A percentile compares a stretch with the other conserved stretches of the same genome.
Conservation (phyloP, 2,888 invertebrate species). For the Diogma glabrata region DNA sequence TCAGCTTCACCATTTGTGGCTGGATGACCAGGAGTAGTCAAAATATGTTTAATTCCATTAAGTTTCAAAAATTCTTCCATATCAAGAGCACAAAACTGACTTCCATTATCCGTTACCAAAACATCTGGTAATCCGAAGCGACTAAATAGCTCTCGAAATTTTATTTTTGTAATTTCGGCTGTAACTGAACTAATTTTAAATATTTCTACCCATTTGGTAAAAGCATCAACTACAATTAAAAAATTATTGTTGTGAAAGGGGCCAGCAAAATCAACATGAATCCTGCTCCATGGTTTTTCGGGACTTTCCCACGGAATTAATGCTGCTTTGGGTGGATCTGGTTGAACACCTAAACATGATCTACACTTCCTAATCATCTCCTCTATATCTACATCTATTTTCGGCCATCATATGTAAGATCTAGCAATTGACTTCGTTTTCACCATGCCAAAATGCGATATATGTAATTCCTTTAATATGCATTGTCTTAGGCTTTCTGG, state of each 20-base stretch:
- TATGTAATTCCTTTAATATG: no score
- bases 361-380: not conserved
- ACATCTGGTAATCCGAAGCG: not conserved
- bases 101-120: not conserved
- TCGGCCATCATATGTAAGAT: no score
- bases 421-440: no score
- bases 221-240: not conserved
- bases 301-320: not conserved
- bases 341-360: not conserved
- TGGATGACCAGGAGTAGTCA: conserved; percentile 15
- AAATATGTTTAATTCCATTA: conserved; percentile 17
- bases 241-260: not conserved
- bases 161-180: not conserved
- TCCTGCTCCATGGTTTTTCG: not conserved
- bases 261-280: conserved; percentile 1
- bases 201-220: not conserved
- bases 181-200: not conserved
- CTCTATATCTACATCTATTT: not conserved
- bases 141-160: not conserved
- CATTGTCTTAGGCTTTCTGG: no score
- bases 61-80: no score
- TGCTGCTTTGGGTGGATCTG: not conserved
- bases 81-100: not conserved
- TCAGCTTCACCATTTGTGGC: conserved; percentile 14
- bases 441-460: no score